These are phyloP conservation scores for Pollenia labialis DNA, from an alignment of 2,888 invertebrate genomes.

Conservation along the genomic window DNA sequence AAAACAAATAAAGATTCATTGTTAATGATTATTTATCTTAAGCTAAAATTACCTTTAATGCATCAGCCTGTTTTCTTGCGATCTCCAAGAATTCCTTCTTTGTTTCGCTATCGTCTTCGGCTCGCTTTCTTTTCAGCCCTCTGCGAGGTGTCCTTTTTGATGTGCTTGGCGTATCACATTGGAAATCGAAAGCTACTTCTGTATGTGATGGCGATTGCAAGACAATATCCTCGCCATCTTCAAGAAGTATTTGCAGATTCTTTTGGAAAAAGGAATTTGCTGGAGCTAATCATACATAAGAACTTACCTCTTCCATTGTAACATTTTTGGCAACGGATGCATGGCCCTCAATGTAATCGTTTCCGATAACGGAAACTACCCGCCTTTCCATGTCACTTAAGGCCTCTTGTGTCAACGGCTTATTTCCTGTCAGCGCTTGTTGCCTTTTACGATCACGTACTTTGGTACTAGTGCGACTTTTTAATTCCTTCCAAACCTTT, in stretches of 20 bases:
- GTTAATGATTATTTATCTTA: neutral
- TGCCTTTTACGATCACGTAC: constrained; percentile 17
- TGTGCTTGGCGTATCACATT: too few species aligned
- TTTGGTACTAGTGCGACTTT: constrained; percentile 23
- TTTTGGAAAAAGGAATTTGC: neutral
- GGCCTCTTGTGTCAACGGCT: constrained; percentile 6
- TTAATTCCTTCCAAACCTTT: constrained; percentile 15
- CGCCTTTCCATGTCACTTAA: constrained; percentile 11
- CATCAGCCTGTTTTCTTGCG: constrained; percentile 14
- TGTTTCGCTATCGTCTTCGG: neutral
- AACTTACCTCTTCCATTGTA: constrained; percentile 19
- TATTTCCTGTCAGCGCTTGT: neutral
- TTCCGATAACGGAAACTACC: neutral
- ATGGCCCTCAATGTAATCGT: constrained; percentile 8
- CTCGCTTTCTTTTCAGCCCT: neutral
- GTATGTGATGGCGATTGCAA: too few species aligned
- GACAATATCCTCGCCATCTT: too few species aligned
- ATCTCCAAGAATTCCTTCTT: constrained; percentile 5
- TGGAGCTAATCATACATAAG: neutral
- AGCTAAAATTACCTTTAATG: neutral
- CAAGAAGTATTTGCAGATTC: too few species aligned
- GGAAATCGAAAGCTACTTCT: too few species aligned
- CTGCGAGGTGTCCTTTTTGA: neutral
- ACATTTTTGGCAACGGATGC: neutral
- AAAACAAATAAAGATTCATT: neutral